Conservation (phyloP, 1,140 invertebrate genomes). For the Neodiprion fabricii region DNA sequence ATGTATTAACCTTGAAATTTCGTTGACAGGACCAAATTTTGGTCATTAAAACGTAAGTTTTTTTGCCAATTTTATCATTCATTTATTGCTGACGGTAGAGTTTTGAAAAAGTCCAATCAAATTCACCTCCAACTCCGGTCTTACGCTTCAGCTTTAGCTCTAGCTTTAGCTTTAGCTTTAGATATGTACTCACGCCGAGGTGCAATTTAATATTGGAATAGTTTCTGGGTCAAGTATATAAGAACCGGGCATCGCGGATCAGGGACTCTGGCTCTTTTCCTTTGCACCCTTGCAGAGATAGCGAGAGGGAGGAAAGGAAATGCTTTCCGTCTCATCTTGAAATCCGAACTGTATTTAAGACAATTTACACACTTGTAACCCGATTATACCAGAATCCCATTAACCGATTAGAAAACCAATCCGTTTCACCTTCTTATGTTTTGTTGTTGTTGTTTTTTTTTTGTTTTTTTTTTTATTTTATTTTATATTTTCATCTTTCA, state of each 20-base stretch:
- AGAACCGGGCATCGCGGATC: conserved; percentile 10
- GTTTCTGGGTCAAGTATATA: conserved; percentile 20
- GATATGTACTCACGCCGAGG: neutral
- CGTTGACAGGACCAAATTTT: too few species aligned
- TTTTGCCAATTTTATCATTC: too few species aligned
- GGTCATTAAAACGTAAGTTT: too few species aligned
- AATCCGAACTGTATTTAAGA: neutral
- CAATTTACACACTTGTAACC: neutral
- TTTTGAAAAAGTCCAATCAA: too few species aligned
- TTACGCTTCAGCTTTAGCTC: too few species aligned
- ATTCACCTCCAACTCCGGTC: too few species aligned
- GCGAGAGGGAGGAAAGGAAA: neutral
- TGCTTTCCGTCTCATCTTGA: neutral
- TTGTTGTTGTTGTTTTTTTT: conserved; percentile 1
- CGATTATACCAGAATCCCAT: conserved; percentile 1
- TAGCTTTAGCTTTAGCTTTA: too few species aligned
- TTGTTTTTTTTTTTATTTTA: conserved; percentile 12
- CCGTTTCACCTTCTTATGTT: neutral
- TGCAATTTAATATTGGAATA: conserved; percentile 3
- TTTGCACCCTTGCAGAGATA: neutral
- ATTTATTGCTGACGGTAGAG: too few species aligned
- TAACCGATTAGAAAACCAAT: conserved; percentile 9
- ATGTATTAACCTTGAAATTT: too few species aligned
- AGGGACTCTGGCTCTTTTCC: neutral
- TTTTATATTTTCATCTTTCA: conserved; percentile 10